Conservation (phyloP, 1,140 invertebrate genomes). For the Bombus polaris region DNA sequence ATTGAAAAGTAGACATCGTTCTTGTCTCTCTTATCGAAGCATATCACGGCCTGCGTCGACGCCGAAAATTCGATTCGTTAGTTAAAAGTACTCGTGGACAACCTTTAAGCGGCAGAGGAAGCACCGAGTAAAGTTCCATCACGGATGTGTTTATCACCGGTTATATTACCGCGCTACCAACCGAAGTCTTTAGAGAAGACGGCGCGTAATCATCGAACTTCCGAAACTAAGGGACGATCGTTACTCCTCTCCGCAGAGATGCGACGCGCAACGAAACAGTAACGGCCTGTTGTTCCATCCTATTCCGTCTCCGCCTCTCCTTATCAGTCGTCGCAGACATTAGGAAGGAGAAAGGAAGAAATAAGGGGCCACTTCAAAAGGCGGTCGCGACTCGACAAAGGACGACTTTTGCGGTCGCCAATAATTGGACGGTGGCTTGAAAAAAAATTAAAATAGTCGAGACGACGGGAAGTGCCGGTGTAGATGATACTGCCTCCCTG, state of each 20-base stretch:
- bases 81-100: neutral
- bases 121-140: slow-evolving; percentile 6
- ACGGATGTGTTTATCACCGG: slow-evolving; percentile 15
- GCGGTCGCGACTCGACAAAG: slow-evolving; percentile 37
- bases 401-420: slow-evolving; percentile 37
- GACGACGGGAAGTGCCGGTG: slow-evolving; percentile 56
- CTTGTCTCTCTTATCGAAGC: neutral
- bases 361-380: slow-evolving; percentile 54
- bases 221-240: slow-evolving; percentile 48
- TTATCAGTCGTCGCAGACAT: slow-evolving; percentile 39
- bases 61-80: neutral
- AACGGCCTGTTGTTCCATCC: neutral
- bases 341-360: slow-evolving; percentile 23
- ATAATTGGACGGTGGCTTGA: slow-evolving; percentile 62
- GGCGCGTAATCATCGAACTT: slow-evolving; percentile 48
- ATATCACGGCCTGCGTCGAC: neutral
- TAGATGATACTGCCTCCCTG: slow-evolving; percentile 52
- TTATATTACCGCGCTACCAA: slow-evolving; percentile 10
- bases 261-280: slow-evolving; percentile 21
- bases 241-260: slow-evolving; percentile 3
- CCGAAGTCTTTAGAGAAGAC: slow-evolving; percentile 4
- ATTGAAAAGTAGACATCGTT: neutral
- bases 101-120: slow-evolving; percentile 7
- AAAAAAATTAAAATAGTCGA: slow-evolving; percentile 58
- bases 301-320: neutral